Percentiles rank a stretch among this genome's conserved stretches.
Evolutionary conservation across 2,113 vertebrate genomes (phyloP).

Genomic region (Esox niger): DNA sequence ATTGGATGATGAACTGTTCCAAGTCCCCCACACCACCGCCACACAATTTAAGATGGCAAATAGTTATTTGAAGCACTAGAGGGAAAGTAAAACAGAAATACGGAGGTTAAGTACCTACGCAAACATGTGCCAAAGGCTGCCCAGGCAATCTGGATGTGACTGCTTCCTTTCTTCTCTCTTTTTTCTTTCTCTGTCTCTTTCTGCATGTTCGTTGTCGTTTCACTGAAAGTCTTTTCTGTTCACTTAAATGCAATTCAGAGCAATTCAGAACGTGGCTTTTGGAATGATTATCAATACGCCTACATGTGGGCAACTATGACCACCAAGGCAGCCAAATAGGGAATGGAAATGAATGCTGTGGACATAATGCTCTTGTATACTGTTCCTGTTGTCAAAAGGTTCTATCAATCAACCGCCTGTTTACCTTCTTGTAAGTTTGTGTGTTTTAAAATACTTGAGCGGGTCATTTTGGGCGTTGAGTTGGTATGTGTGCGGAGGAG

Average conservation of each 20-base stretch:
- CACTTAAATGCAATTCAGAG: neutral
- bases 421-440: neutral
- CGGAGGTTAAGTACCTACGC: neutral
- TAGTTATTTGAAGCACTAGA: neutral
- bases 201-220: neutral
- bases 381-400: neutral
- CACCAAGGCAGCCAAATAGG: neutral
- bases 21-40: neutral
- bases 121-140: neutral
- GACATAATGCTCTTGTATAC: neutral
- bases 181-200: neutral
- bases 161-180: neutral
- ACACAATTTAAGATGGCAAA: slow-evolving; percentile 1
- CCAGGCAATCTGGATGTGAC: neutral
- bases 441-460: neutral
- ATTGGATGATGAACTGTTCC: neutral
- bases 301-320: neutral
- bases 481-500: slow-evolving; percentile 31
- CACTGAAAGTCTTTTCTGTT: neutral
- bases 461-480: slow-evolving; percentile 14
- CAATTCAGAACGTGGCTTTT: neutral
- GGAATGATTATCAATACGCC: neutral
- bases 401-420: slow-evolving; percentile 5
- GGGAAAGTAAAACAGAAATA: neutral
- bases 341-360: neutral